Evolutionary conservation across 2,888 invertebrate species (phyloP).

Genomic region (Eristalinus aeneus): DNA sequence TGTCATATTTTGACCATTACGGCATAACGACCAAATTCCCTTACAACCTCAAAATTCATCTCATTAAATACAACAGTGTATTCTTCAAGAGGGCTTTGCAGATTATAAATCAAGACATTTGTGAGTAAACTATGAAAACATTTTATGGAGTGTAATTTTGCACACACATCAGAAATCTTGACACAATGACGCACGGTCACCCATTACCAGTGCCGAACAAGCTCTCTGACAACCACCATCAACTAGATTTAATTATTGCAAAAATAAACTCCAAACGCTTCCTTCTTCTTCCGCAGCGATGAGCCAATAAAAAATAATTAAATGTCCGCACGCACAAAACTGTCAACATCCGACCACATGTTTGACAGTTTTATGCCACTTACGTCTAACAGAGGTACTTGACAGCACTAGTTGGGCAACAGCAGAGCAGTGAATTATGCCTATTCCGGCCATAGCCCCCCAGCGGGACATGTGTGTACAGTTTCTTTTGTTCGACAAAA

Average conservation of each 20-base stretch:
- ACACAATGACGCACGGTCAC: neutral
- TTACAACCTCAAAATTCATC: too few relatives aligned
- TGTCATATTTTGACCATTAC: too few relatives aligned
- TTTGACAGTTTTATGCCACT: neutral
- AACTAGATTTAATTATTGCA: neutral
- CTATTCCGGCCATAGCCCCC: neutral
- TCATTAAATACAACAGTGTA: too few relatives aligned
- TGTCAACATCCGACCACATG: neutral
- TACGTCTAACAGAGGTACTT: neutral
- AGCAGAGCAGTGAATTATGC: neutral
- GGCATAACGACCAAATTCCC: too few relatives aligned
- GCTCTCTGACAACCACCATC: neutral
- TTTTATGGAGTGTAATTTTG: too few relatives aligned
- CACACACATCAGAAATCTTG: too few relatives aligned
- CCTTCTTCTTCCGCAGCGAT: neutral
- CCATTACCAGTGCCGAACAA: neutral
- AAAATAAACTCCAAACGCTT: neutral
- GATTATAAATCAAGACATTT: too few relatives aligned
- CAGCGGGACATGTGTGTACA: neutral
- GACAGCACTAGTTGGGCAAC: neutral
- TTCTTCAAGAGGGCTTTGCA: too few relatives aligned
- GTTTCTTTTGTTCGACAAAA: neutral
- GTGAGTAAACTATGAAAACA: too few relatives aligned
- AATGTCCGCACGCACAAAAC: neutral
- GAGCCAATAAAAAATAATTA: neutral